A percentile compares a stretch with the other conserved stretches of the same genome.
phyloP scores from a whole-genome alignment of 2,797 vertebrate species.

The Amniataba percoides region DNA sequence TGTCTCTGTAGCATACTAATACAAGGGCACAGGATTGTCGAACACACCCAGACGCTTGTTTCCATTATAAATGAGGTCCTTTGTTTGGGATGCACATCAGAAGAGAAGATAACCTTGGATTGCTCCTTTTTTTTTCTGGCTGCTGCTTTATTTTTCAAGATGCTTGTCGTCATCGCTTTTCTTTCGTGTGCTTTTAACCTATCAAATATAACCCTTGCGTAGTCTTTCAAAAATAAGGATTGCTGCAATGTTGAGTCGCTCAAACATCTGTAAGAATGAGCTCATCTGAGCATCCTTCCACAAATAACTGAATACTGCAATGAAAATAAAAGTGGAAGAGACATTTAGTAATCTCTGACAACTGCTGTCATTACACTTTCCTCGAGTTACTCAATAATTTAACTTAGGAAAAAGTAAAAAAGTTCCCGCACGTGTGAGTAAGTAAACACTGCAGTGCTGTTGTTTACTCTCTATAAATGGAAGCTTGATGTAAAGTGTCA shows the following conservation, averaged over 20 bases:
- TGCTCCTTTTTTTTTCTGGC: not conserved
- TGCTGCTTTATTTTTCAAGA: slow-evolving; percentile 16
- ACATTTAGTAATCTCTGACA: slow-evolving; percentile 33
- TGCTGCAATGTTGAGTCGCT: not conserved
- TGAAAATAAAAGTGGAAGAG: not conserved
- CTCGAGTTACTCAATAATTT: slow-evolving; percentile 35
- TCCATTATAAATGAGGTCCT: slow-evolving; percentile 56
- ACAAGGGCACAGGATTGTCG: slow-evolving; percentile 53
- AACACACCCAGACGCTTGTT: slow-evolving; percentile 56
- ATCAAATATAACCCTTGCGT: not conserved
- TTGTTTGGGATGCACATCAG: slow-evolving; percentile 29
- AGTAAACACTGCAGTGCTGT: slow-evolving; percentile 29
- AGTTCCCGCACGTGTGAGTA: slow-evolving; percentile 25
- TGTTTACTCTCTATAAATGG: slow-evolving; percentile 56
- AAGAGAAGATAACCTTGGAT: slow-evolving; percentile 34
- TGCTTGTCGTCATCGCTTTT: not conserved
- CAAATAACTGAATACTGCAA: slow-evolving; percentile 15
- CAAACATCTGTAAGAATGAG: not conserved
- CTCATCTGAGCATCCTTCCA: not conserved
- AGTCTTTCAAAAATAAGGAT: not conserved
- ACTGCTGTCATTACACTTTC: slow-evolving; percentile 28
- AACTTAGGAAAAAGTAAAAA: slow-evolving; percentile 7
- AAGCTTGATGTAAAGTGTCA: slow-evolving; percentile 58
- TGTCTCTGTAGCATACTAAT: slow-evolving; percentile 52
- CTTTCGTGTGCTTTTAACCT: slow-evolving; percentile 1